Evolutionary conservation across 2,113 vertebrate species (phyloP).

Genomic region (Hymenochirus boettgeri): DNA sequence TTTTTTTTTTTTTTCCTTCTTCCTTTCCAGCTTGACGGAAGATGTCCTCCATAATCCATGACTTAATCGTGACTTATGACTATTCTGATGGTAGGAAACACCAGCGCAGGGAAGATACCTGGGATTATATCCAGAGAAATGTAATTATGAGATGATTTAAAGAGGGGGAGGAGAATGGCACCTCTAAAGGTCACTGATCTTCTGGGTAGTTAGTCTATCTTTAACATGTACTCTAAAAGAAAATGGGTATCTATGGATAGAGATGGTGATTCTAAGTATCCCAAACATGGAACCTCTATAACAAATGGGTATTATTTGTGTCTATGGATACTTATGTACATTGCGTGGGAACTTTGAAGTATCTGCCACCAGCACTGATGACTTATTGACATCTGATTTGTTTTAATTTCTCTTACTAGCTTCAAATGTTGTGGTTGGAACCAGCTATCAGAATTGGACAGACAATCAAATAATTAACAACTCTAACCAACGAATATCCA

Average conservation of each 20-base stretch:
- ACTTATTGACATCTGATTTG: background rate
- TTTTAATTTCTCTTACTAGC: constrained; percentile 51
- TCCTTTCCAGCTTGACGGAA: constrained; percentile 67
- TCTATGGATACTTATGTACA: too few species aligned
- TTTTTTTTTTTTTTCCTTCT: background rate
- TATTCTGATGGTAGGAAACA: constrained; percentile 48
- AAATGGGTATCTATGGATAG: too few species aligned
- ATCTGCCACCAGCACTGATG: too few species aligned
- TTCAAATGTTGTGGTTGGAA: constrained; percentile 90
- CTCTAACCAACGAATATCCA: constrained; percentile 62
- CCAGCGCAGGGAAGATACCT: constrained; percentile 66
- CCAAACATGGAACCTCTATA: too few species aligned
- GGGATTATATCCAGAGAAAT: constrained; percentile 85
- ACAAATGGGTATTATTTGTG: too few species aligned
- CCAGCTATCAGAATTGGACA: constrained; percentile 65
- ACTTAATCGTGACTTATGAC: constrained; percentile 65
- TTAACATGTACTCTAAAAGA: too few species aligned
- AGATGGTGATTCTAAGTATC: too few species aligned
- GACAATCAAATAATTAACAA: constrained; percentile 62
- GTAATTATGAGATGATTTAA: constrained; percentile 54
- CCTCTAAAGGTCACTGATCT: too few species aligned
- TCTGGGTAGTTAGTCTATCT: too few species aligned
- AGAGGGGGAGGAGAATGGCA: background rate
- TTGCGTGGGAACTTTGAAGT: too few species aligned
- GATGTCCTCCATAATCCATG: constrained; percentile 57